Percentiles rank a stretch among this genome's conserved stretches.
Conservation (phyloP, 2,113 vertebrate genomes). For the Caretta caretta region DNA sequence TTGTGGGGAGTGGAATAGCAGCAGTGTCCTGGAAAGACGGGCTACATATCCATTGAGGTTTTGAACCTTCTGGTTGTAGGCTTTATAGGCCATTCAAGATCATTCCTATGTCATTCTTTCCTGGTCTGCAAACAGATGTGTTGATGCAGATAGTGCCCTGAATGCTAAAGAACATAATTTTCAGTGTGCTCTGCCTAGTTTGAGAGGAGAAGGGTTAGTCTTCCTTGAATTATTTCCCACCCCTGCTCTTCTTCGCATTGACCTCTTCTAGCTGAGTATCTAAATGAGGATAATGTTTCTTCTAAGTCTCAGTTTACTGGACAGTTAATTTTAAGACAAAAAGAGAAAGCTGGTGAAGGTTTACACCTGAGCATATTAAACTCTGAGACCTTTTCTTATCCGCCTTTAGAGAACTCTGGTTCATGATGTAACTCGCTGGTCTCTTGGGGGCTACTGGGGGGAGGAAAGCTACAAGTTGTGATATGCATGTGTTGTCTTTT, state of each 20-base stretch:
- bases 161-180: neutral
- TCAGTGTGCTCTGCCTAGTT: neutral
- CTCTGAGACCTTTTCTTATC: slow-evolving; percentile 43
- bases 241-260: neutral
- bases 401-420: slow-evolving; percentile 30
- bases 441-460: slow-evolving; percentile 30
- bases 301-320: neutral
- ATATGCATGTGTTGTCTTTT: slow-evolving; percentile 52
- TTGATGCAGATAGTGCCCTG: neutral
- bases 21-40: neutral
- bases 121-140: neutral
- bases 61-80: neutral
- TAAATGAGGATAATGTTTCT: neutral
- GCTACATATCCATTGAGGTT: neutral
- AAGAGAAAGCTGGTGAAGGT: slow-evolving; percentile 18
- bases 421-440: slow-evolving; percentile 34
- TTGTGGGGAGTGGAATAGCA: rapidly evolving
- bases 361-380: slow-evolving; percentile 46
- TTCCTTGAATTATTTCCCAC: neutral
- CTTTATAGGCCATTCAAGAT: neutral
- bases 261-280: slow-evolving; percentile 15
- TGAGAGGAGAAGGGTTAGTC: neutral
- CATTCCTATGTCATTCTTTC: neutral
- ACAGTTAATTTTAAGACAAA: slow-evolving; percentile 1
- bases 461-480: slow-evolving; percentile 45